These are phyloP conservation scores for Capreolus pygargus DNA, from an alignment of 2,113 vertebrate genomes.

Conservation along the genomic window DNA sequence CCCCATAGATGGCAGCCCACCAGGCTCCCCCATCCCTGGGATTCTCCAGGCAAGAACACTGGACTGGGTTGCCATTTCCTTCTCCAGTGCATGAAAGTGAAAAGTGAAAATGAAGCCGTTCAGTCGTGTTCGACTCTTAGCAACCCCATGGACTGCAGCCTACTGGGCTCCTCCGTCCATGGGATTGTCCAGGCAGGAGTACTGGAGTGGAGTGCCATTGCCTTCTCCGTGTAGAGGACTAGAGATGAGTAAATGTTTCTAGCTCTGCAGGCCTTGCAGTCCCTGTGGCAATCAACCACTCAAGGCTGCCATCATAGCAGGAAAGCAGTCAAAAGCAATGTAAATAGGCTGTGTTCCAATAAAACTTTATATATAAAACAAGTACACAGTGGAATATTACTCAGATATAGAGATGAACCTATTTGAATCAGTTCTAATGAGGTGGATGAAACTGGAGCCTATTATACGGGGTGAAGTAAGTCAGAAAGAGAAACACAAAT, in stretches of 20 bases:
- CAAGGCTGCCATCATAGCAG: neutral
- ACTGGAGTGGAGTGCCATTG: too few relatives aligned
- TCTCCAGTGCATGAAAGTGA: too few relatives aligned
- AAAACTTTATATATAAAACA: neutral
- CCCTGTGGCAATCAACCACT: neutral
- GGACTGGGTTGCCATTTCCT: too few relatives aligned
- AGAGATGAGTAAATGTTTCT: neutral
- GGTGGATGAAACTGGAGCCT: neutral
- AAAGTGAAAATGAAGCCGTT: too few relatives aligned
- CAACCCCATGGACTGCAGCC: too few relatives aligned
- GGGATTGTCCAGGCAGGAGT: too few relatives aligned
- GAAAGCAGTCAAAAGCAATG: neutral
- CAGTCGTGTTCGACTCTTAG: too few relatives aligned
- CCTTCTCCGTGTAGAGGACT: neutral
- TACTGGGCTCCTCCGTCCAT: too few relatives aligned
- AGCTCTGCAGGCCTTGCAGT: neutral
- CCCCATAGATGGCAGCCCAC: too few relatives aligned
- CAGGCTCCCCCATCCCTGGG: too few relatives aligned
- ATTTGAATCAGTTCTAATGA: neutral
- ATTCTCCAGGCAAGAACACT: too few relatives aligned
- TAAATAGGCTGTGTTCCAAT: neutral
- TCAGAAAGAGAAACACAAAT: neutral
- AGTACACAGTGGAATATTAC: neutral
- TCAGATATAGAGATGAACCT: neutral
- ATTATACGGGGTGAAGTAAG: neutral